These are phyloP conservation scores for Ophion obscuratus DNA, from an alignment of 2,888 invertebrate genomes.

Conservation along the genomic window DNA sequence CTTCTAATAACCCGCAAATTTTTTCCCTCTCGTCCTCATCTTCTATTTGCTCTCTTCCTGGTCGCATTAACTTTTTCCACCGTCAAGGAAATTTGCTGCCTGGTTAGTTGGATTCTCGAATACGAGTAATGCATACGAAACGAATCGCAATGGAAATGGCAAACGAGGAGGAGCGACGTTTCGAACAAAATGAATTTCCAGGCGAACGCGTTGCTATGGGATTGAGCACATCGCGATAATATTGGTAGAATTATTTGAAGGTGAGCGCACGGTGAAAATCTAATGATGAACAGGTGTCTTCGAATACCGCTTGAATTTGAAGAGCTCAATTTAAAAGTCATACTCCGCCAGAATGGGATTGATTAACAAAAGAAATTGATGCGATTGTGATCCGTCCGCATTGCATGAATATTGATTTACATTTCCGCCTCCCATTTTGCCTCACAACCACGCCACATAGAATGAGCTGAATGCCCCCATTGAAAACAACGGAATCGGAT, in stretches of 20 bases:
- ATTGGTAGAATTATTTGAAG: neutral
- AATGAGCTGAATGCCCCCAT: neutral
- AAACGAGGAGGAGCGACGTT: neutral
- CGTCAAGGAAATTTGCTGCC: neutral
- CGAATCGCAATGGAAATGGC: neutral
- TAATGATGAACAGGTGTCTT: neutral
- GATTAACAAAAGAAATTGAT: neutral
- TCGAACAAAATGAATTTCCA: neutral
- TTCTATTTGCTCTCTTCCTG: neutral
- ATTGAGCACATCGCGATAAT: neutral
- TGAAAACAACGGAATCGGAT: neutral
- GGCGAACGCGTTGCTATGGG: neutral
- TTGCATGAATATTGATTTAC: neutral
- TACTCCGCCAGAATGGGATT: neutral
- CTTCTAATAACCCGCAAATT: neutral
- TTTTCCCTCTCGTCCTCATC: neutral
- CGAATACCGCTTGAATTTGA: neutral
- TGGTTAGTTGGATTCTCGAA: neutral
- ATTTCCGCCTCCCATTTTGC: neutral
- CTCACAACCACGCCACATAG: neutral
- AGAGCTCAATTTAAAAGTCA: neutral
- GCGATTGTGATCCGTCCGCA: neutral
- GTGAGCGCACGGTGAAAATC: neutral
- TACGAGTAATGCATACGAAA: neutral
- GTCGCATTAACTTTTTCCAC: conserved; percentile 7